Evolutionary conservation across 2,888 invertebrate species (phyloP), one percentile per base, ranked within the genome.

Genomic region (Cenopis cana): DNA sequence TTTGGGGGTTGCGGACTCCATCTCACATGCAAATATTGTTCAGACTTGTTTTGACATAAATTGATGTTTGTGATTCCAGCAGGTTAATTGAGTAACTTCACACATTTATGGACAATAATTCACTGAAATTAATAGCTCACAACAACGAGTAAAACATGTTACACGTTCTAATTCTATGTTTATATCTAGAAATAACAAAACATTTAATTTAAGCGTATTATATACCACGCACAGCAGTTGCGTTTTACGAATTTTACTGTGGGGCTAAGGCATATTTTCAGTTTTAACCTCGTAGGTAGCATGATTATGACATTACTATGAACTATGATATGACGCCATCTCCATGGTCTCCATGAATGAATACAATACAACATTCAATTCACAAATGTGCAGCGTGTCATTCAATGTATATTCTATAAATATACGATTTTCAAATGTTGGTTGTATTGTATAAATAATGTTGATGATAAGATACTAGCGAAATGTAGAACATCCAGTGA

Each of bases 1-100:
- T 49, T 80, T 82, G 62, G 88, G 86, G 64, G 84, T 88, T 20
- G 76, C 76, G 29, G 82, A 78, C 57, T 88, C 83, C 89, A 89
- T 89, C 38, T 36, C 36, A 55, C 33, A 33, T 14, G 56, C 17
- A 14, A n/a, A 2, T 11, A 9, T 20, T 36, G 11, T 12, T 55
- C 20, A 55, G 8, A 24, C 29, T 46, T 54, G 52, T 64, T n/a
- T n/a, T 54, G 38, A 54, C 52, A 54, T n/a, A 1, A 54, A 38
- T 62, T 12, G 49, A 14, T 54, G 24, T 52, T 50, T 36, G n/a
- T 36, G 20, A 20, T 24, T 54, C 62, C 24, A 54, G 38, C 38
- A 64, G 64, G 64, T 54, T 54, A 50, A 54, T 50, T 52, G 18
- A 33, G 14, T 33, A 17, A 2, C 18, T 50, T 36, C 33, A 52